Conservation (phyloP, 2,888 invertebrate species). For the Drosophila hawaiiensis region DNA sequence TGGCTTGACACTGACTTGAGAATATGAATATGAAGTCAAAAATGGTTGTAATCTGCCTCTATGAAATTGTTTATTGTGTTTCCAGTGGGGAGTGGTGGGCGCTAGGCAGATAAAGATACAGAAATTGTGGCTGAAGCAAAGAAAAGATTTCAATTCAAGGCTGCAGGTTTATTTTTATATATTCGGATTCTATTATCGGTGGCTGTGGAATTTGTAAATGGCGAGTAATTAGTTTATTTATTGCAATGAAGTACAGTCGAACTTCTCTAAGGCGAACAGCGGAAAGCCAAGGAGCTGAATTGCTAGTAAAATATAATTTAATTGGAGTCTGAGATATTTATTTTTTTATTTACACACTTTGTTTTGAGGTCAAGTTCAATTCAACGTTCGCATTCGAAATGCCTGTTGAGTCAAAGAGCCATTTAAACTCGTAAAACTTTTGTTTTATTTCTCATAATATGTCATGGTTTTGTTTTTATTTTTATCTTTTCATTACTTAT, state of each 20-base stretch:
- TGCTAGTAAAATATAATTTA: not conserved
- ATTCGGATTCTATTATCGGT: not conserved
- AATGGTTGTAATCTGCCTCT: slow-evolving; percentile 11
- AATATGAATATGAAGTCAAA: slow-evolving; percentile 9
- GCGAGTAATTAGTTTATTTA: not conserved
- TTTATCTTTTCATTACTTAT: slow-evolving; percentile 73
- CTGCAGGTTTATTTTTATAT: not conserved
- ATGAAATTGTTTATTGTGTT: slow-evolving; percentile 19
- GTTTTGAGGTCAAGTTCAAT: not conserved
- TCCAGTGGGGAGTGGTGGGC: slow-evolving; percentile 9
- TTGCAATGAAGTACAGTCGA: not conserved
- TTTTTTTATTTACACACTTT: not conserved
- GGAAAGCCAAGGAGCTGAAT: not conserved
- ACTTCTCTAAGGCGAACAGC: not conserved
- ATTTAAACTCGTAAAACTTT: not conserved
- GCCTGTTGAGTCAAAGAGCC: not conserved
- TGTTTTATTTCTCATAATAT: slow-evolving; percentile 59
- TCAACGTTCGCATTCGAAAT: not conserved
- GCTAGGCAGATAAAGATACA: too few species aligned
- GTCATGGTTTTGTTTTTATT: slow-evolving; percentile 53
- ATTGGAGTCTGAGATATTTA: not conserved
- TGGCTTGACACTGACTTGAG: slow-evolving; percentile 36
- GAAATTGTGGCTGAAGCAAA: not conserved
- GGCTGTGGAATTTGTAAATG: not conserved
- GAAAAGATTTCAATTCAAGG: not conserved